Base-by-base conservation (phyloP, 2,113 vertebrate genomes). In the Tenrec ecaudatus region DNA sequence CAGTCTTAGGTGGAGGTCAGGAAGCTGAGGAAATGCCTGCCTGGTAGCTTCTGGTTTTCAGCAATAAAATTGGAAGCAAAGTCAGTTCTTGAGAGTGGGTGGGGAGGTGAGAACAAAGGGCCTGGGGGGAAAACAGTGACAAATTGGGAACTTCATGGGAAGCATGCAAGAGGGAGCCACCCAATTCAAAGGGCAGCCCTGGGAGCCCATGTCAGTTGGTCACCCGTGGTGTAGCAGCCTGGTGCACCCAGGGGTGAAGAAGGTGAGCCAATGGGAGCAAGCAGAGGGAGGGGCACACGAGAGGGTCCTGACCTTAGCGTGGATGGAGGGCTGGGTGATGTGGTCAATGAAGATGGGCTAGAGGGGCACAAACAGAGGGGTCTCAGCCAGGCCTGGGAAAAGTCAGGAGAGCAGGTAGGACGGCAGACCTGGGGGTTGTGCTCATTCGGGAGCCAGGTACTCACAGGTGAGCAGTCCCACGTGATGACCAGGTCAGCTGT, bases 21-120 rank as follows among this genome's bases (percentile, higher is more conserved):
- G 89, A 95, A 93, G 64, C 64, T 10, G 62, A 76, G 93, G 89
- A 71, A 92, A 88, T 75, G 40, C 90, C 82, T 86, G 90, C 73
- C 88, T 91, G 16, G 47, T 82, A 43, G 43, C 71, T 64, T 92
- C 86, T 92, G 69, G 36, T 58, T 91, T 90, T 86, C 68, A 89
- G 78, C 15, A 89, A 23, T 7, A 68, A 83, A 86, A 40, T 53
- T 80, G 93, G 81, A 89, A 79, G 57, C 29, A 60, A 87, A 83
- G 64, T 82, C 80, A 47, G 78, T 77, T 92, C 73, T 91, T 33
- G n/a, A 90, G 75, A 73, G 29, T 88, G 43, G 69, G 85, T 86
- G 60, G 82, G 60, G 62, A 92, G 69, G 82, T 36, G 75, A 89
- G 64, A 93, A 88, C n/a, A 66, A 40, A 40, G 43, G 47, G 73